Evolutionary conservation across 2,888 invertebrate genomes (phyloP), one percentile per base, ranked within the genome.

Genomic region (Cataglyphis altisquamis): DNA sequence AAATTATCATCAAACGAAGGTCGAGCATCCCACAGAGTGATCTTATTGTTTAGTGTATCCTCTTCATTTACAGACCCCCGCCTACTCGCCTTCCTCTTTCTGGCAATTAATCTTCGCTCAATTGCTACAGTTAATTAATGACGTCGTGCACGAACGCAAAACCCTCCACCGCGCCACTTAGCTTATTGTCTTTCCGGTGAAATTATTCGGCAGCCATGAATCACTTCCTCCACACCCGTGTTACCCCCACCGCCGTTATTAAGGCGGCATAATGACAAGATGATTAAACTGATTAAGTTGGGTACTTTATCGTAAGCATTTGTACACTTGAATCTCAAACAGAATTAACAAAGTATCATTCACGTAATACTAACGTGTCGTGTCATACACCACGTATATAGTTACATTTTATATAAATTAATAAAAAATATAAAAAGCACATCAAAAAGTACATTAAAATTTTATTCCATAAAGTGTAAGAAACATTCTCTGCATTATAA

Each of bases 111-210:
- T 92, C 92, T 91, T 90, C 90, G 85, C 90, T 91, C 92, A 91
- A 92, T 92, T 91, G 91, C 92, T 68, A 84, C 89, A 84, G 91
- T 92, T 92, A 92, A 92, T 92, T 92, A 92, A 92, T 92, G 89
- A 89, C 90, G 88, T 90, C 89, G 87, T 86, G 88, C 89, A 82
- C 85, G 72, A 86, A 80, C 84, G 84, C 72, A 57, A 85, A 75
- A 72, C 67, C 86, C 86, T 55, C 72, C 81, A 66, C 78, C 68
- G 66, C 48, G 72, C 87, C 89, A 91, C 91, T 91, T 90, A 90
- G 90, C 91, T 91, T 91, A 91, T 91, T 91, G 91, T 91, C 91
- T 89, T 90, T 88, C 86, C 84, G 84, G 86, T 66, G 90, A 86
- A 90, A 90, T 90, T 90, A 90, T 91, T 90, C 89, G 87, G 66